Conservation (phyloP, 1,140 invertebrate species). For the Vanessa tameamea region DNA sequence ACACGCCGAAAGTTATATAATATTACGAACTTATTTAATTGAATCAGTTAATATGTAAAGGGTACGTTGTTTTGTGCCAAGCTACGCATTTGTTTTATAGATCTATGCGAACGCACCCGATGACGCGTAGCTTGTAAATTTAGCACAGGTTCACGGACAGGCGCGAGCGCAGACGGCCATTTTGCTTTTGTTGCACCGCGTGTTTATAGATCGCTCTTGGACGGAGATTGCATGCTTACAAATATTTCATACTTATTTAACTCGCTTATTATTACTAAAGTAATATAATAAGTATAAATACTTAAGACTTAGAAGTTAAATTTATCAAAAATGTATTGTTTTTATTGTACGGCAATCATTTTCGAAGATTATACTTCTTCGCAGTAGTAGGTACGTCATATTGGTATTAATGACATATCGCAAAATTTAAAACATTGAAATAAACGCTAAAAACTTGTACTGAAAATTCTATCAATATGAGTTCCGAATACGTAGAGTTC, state of each 20-base stretch:
- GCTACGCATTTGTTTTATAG: constrained; percentile 28
- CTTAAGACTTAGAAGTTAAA: too few species aligned
- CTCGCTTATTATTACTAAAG: not conserved
- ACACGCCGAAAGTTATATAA: too few species aligned
- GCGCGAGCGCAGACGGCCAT: constrained; percentile 48
- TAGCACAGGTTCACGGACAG: constrained; percentile 64
- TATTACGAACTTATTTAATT: too few species aligned
- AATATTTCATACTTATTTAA: constrained; percentile 11
- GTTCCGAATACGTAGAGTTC: too few species aligned
- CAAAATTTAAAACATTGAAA: too few species aligned
- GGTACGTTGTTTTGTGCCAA: constrained; percentile 1
- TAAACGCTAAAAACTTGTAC: too few species aligned
- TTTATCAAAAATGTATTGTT: not conserved
- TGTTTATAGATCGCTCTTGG: constrained; percentile 33
- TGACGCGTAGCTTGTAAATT: constrained; percentile 64
- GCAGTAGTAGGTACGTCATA: too few species aligned
- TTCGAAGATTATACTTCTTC: too few species aligned
- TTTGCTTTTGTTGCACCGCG: constrained; percentile 36
- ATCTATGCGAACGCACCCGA: constrained; percentile 52
- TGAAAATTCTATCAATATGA: too few species aligned
- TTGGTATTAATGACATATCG: too few species aligned
- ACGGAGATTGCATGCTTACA: constrained; percentile 25
- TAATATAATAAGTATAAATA: too few species aligned
- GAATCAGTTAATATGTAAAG: too few species aligned
- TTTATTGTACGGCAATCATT: not conserved